Evolutionary conservation across 2,797 vertebrate species (phyloP).

Genomic region (Pseudopleuronectes americanus): DNA sequence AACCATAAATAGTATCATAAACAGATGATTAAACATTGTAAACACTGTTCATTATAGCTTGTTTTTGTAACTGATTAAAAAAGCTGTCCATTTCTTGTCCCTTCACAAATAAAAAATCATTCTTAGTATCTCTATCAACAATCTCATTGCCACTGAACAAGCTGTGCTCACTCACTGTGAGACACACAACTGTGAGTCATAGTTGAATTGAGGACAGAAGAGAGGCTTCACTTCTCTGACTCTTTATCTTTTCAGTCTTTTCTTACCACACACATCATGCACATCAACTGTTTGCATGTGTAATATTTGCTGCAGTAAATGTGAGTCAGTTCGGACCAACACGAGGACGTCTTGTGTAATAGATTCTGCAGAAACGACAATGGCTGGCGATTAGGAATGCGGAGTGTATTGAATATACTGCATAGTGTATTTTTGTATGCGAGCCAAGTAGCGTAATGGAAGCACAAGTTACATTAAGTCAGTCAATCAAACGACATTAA

Average conservation of each 20-base stretch:
- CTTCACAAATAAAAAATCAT: background rate
- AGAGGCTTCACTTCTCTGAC: conserved; percentile 58
- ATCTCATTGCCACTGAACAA: conserved; percentile 64
- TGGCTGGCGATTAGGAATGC: background rate
- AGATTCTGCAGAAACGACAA: conserved; percentile 1
- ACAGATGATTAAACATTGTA: background rate
- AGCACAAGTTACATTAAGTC: conserved; percentile 12
- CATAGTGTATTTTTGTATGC: conserved; percentile 1
- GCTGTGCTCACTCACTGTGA: conserved; percentile 52
- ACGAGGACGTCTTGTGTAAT: background rate
- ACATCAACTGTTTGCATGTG: conserved; percentile 35
- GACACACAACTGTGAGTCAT: conserved; percentile 69
- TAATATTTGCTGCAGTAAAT: conserved; percentile 26
- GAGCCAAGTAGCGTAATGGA: conserved; percentile 4
- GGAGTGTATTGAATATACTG: conserved; percentile 3
- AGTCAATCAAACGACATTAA: conserved; percentile 16
- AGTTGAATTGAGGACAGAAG: conserved; percentile 71
- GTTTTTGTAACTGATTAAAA: conserved; percentile 15
- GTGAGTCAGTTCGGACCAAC: conserved; percentile 3
- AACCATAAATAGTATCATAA: background rate
- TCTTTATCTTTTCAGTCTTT: conserved; percentile 12
- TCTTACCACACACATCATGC: background rate
- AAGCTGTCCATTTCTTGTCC: conserved; percentile 2
- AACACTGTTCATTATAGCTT: background rate
- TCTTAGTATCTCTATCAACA: conserved; percentile 48